phyloP scores from a whole-genome alignment of 2,888 invertebrate species.

The Tachystola acroxantha region DNA sequence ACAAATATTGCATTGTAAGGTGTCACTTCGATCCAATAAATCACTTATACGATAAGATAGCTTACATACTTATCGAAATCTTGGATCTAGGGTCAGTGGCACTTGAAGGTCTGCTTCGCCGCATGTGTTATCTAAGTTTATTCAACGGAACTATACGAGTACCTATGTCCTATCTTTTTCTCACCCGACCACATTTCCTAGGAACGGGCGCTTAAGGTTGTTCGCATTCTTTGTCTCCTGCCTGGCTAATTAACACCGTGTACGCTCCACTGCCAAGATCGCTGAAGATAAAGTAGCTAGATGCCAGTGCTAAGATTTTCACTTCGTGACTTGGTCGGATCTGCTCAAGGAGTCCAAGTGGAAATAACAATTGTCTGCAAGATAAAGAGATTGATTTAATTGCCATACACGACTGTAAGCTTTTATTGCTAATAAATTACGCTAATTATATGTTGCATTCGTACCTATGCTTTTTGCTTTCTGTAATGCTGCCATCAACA shows the following conservation, averaged over 20 bases:
- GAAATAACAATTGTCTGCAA: constrained; percentile 15
- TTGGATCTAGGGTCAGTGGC: too few relatives aligned
- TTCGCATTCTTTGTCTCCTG: constrained; percentile 6
- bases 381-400: constrained; percentile 49
- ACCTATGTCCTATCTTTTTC: not conserved
- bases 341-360: constrained; percentile 14
- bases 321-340: constrained; percentile 9
- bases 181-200: constrained; percentile 3
- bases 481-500: too few relatives aligned
- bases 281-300: constrained; percentile 1
- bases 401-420: constrained; percentile 43
- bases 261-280: constrained; percentile 2
- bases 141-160: too few relatives aligned
- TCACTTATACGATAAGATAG: too few relatives aligned
- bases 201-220: not conserved
- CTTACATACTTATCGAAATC: too few relatives aligned
- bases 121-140: too few relatives aligned
- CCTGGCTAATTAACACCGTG: constrained; percentile 1
- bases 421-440: constrained; percentile 53
- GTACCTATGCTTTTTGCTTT: constrained; percentile 2
- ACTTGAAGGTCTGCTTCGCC: too few relatives aligned
- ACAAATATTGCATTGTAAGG: too few relatives aligned
- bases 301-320: not conserved
- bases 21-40: too few relatives aligned
- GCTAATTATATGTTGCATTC: constrained; percentile 31